Base-by-base conservation (phyloP, 2,888 invertebrate genomes). In the Anthophora plumipes region DNA sequence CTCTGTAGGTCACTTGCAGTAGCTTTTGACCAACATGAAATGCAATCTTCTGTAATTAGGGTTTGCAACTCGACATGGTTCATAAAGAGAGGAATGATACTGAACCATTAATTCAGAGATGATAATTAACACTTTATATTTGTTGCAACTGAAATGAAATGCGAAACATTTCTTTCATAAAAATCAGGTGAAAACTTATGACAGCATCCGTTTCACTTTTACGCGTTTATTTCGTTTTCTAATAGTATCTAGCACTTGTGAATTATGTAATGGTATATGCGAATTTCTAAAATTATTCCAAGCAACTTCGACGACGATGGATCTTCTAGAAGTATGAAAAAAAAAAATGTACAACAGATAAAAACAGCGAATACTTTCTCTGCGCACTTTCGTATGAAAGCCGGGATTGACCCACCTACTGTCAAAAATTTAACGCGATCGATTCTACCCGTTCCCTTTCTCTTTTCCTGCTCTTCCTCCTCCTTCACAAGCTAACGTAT, bases 371-470 rank as follows among this genome's bases (percentile, higher is more conserved):
- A 78, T 52, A 80, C 80, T 80, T 80, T 80, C 80, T 72, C 80
- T 72, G 17, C 39, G 46, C 50, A 78, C 80, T 80, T 80, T 80
- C 80, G 68, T 61, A 80, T 63, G 80, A 80, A 78, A 80, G 80
- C 52, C 55, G 77, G 50, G 66, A 39, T 50, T 68, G 72, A 78
- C 79, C 79, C 80, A 80, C 57, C 80, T 80, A 68, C 79, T 46
- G 72, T 68, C 67, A 77, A 78, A 78, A 70, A 69, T 77, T 76
- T 69, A 22, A 43, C 20, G 55, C 20, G 14, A 66, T 64, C 22
- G 22, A 55, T 55, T 22, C 22, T 11, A 17, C 8, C 59, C 14
- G 39, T 52, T 41, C 43, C 78, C 78, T 78, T 78, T 78, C 79
- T 71, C 66, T 80, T 77, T 69, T 70, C 50, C 60, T 64, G 46